Evolutionary conservation across 2,113 vertebrate species (phyloP).

Genomic region (Etheostoma spectabile): DNA sequence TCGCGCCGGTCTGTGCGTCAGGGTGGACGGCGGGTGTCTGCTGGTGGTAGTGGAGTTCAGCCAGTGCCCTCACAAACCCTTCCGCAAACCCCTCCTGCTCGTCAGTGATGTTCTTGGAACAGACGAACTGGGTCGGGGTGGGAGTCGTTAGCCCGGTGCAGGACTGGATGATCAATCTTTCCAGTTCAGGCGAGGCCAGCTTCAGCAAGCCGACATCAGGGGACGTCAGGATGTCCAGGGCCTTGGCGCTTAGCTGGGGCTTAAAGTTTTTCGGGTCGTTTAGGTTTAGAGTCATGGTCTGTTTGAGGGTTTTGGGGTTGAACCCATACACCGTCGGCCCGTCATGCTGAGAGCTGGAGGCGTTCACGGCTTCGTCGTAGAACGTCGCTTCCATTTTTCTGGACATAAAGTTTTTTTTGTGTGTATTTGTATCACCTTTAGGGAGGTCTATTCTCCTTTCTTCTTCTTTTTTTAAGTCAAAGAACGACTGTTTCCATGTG

Average conservation of each 20-base stretch:
- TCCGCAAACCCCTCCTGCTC: slow-evolving; percentile 84
- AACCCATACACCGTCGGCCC: slow-evolving; percentile 88
- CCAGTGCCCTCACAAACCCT: slow-evolving; percentile 79
- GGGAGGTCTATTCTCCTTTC: slow-evolving; percentile 2
- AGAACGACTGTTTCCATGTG: slow-evolving; percentile 42
- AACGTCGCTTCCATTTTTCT: slow-evolving; percentile 98
- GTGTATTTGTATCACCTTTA: slow-evolving; percentile 20
- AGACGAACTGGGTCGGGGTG: slow-evolving; percentile 90
- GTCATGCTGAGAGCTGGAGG: slow-evolving; percentile 89
- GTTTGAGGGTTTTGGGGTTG: slow-evolving; percentile 92
- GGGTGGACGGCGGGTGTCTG: slow-evolving; percentile 87
- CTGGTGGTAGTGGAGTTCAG: slow-evolving; percentile 88
- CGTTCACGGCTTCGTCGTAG: slow-evolving; percentile 94
- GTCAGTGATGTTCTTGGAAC: slow-evolving; percentile 81
- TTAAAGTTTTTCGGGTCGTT: slow-evolving; percentile 94
- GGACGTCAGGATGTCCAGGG: slow-evolving; percentile 92
- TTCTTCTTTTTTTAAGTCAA: neutral
- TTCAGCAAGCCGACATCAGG: slow-evolving; percentile 95
- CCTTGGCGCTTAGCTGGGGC: slow-evolving; percentile 92
- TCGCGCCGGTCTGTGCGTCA: slow-evolving; percentile 80
- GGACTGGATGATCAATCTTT: slow-evolving; percentile 96
- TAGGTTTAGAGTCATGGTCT: slow-evolving; percentile 95
- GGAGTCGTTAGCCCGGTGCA: slow-evolving; percentile 95
- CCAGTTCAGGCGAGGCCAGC: slow-evolving; percentile 94
- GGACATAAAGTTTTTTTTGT: slow-evolving; percentile 87